phyloP scores from a whole-genome alignment of 2,888 invertebrate genomes.

The Clepsis dumicolana region DNA sequence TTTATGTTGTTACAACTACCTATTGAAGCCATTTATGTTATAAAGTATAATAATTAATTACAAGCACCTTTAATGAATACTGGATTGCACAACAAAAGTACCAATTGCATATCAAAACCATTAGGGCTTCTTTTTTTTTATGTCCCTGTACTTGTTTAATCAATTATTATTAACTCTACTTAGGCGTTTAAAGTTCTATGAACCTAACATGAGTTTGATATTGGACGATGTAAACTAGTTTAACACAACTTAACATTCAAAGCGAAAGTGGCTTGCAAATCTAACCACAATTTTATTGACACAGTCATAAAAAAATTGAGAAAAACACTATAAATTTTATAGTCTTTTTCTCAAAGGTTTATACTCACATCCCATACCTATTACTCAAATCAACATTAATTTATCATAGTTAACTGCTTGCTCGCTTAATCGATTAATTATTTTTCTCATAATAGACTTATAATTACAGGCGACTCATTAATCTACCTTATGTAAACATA shows the following conservation, averaged over 20 bases:
- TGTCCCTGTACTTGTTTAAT: neutral
- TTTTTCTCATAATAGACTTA: neutral
- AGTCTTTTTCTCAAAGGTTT: neutral
- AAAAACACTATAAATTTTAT: neutral
- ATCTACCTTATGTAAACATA: conserved; percentile 23
- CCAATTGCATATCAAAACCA: no score
- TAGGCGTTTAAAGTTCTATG: neutral
- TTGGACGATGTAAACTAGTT: neutral
- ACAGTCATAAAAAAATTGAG: no score
- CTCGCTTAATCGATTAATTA: neutral
- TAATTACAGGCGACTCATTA: neutral
- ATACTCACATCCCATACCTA: neutral
- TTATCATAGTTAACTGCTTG: conserved; percentile 6
- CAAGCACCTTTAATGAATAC: no score
- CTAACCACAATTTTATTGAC: neutral
- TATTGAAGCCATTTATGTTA: no score
- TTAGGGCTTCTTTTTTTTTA: neutral
- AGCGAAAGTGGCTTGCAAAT: neutral
- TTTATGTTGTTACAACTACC: no score
- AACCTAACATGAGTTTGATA: neutral
- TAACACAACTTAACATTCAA: neutral
- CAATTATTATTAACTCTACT: neutral
- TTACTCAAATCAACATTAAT: neutral
- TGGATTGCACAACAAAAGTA: no score
- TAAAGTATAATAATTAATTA: no score